Evolutionary conservation across 2,797 vertebrate genomes (phyloP).

Genomic region (Peromyscus eremicus): DNA sequence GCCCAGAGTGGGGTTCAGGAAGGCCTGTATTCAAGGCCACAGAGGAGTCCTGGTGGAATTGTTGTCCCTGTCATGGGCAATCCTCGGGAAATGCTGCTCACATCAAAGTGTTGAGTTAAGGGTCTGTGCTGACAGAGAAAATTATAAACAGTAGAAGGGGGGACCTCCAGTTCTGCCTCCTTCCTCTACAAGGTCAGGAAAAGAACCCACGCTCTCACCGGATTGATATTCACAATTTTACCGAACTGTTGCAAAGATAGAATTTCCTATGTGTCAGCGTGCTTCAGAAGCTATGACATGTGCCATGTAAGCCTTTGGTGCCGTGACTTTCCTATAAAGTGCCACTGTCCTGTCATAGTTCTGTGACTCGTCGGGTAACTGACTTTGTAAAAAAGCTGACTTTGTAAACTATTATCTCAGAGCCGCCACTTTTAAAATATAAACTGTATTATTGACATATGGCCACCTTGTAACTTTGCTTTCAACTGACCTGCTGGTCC

Average conservation of each 20-base stretch:
- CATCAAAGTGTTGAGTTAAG: neutral
- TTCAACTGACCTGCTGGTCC: neutral
- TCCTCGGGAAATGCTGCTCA: neutral
- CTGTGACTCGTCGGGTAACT: neutral
- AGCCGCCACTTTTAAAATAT: neutral
- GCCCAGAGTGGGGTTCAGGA: neutral
- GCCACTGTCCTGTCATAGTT: neutral
- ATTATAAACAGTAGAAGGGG: neutral
- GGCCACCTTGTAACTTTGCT: constrained; percentile 38
- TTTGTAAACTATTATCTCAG: neutral
- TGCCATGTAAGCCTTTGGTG: neutral
- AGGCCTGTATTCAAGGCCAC: neutral
- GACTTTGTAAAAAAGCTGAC: neutral
- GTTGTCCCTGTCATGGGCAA: neutral
- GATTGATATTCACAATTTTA: neutral
- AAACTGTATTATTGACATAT: neutral
- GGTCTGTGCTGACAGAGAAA: neutral
- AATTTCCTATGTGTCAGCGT: neutral
- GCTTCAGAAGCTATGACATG: neutral
- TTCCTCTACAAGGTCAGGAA: neutral
- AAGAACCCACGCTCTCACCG: neutral
- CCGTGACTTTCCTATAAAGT: neutral
- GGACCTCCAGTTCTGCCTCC: neutral
- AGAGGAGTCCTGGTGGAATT: neutral
- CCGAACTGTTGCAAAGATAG: neutral